Conservation (phyloP, 2,888 invertebrate genomes). For the Eupithecia inturbata region DNA sequence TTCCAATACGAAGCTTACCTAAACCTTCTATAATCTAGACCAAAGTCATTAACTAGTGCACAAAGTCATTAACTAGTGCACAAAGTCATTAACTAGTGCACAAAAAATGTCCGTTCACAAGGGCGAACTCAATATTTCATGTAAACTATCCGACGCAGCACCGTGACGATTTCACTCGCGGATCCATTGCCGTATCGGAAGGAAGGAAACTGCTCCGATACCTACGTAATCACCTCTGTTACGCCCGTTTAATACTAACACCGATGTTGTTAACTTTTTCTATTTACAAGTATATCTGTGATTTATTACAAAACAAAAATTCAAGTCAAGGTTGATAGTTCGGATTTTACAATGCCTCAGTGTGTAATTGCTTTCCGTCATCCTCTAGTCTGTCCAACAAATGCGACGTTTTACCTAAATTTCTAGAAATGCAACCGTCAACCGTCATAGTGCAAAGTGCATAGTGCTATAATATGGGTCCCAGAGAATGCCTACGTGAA, state of each 20-base stretch:
- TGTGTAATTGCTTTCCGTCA: no score
- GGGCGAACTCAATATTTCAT: conserved; percentile 21
- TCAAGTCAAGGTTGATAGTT: no score
- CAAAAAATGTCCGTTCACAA: conserved; percentile 10
- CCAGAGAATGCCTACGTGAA: no score
- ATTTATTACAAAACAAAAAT: no score
- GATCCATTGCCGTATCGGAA: conserved; percentile 48
- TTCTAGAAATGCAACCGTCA: no score
- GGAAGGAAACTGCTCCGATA: conserved; percentile 46
- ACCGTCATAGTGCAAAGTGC: no score
- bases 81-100: neutral
- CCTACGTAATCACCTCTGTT: conserved; percentile 42
- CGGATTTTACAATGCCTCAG: no score
- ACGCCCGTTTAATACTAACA: neutral
- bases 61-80: neutral
- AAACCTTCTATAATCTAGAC: neutral
- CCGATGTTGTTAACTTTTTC: neutral
- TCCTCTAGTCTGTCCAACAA: no score
- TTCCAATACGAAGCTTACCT: neutral
- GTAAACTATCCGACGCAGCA: conserved; percentile 21
- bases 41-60: neutral
- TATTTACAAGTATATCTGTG: neutral
- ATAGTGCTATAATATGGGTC: no score
- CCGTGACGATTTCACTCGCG: conserved; percentile 50
- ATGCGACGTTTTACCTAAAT: no score